Base-by-base conservation (phyloP, 1,140 invertebrate species). In the Hylaeus volcanicus region DNA sequence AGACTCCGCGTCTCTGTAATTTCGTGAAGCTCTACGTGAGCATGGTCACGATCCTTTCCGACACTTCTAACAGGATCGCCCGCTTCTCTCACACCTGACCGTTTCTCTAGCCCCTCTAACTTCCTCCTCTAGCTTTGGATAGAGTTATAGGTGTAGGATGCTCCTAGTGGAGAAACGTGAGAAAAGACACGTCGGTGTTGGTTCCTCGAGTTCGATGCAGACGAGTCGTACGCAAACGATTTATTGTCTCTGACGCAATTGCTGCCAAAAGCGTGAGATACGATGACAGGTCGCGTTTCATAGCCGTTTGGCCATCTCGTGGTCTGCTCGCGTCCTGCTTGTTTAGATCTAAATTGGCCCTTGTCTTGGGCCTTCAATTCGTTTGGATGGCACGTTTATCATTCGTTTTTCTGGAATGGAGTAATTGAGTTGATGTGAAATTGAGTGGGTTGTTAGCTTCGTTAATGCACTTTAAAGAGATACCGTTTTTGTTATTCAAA, bases 1-100 rank as follows among this genome's bases (percentile, higher is more conserved):
- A 1, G 39, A 26, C 43, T 1, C 39, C 72, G 60, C n/a, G 15
- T 26, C 26, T 2, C 1, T 48, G 68, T 41, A 75, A 85, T 3
- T 39, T 2, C 1, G 4, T 0, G 48, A 8, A 11, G 37, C 14
- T 56, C 37, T 80, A 74, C 74, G 82, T 73, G 78, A 69, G 15
- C 60, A 3, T 37, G 41, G 9, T 75, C 65, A 75, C 63, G 37
- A 80, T 74, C 15, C 37, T 64, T 53, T 63, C 82, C 26, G n/a
- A 11, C 41, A 2, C 26, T 61, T 41, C 37, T 39, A 55, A 9
- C 43, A 48, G 15, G 3, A 37, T 3, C 1, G 1, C 1, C n/a
- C 12, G 11, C 39, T 63, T 9, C 60, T 60, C 39, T 2, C 48
- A n/a, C 2, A 26, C 37, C 4, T 37, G 8, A 39, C 6, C 39